Conservation (phyloP, 2,113 vertebrate species). For the Peucedramus taeniatus region DNA sequence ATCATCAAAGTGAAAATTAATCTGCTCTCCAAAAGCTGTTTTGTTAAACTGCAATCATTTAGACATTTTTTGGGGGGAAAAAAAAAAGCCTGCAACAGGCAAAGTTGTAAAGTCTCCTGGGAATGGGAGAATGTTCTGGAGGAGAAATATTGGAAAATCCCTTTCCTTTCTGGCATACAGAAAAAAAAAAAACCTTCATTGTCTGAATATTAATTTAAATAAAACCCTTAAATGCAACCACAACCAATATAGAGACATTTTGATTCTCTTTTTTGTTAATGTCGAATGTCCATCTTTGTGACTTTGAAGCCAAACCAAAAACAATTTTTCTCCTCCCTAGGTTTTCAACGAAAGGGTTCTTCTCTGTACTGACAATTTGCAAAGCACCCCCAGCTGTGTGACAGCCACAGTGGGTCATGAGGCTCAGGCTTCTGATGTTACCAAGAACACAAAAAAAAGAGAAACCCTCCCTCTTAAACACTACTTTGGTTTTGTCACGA, state of each 20-base stretch:
- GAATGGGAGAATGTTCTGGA: not conserved
- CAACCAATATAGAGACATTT: not conserved
- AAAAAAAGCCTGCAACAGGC: not conserved
- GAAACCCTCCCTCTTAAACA: not conserved
- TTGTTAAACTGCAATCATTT: not conserved
- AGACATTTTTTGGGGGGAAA: fast-evolving
- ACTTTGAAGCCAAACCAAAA: not conserved
- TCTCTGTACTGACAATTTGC: not conserved
- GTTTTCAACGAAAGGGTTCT: not conserved
- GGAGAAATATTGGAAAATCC: not conserved
- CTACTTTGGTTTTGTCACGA: not conserved
- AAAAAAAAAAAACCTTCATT: not conserved
- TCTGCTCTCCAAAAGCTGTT: not conserved
- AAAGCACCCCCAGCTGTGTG: not conserved
- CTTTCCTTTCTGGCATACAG: fast-evolving
- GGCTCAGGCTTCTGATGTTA: not conserved
- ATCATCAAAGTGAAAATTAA: not conserved
- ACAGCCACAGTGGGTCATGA: not conserved
- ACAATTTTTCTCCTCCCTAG: not conserved
- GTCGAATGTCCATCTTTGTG: fast-evolving
- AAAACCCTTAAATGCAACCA: not conserved
- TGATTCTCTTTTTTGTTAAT: not conserved
- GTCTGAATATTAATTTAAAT: not conserved
- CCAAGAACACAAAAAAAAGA: not conserved
- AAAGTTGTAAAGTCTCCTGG: not conserved